These are phyloP conservation scores for Pyxicephalus adspersus DNA, from an alignment of 2,113 vertebrate species.

Conservation along the genomic window DNA sequence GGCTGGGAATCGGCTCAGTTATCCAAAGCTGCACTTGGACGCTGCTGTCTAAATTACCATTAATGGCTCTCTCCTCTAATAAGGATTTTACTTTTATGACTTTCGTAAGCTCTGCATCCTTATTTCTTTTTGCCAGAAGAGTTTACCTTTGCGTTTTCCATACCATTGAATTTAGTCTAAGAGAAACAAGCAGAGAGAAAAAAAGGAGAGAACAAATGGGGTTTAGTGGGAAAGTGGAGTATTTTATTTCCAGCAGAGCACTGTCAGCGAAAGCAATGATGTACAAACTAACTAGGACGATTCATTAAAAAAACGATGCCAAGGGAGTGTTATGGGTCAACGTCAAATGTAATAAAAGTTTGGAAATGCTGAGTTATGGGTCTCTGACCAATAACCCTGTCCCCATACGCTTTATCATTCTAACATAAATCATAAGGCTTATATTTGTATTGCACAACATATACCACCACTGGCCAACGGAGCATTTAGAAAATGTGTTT, in stretches of 20 bases:
- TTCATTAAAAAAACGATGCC: slow-evolving; percentile 54
- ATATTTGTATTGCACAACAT: slow-evolving; percentile 40
- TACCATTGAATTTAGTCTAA: slow-evolving; percentile 54
- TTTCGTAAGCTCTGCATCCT: slow-evolving; percentile 21
- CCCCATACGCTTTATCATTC: slow-evolving; percentile 46
- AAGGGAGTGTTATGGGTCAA: slow-evolving; percentile 52
- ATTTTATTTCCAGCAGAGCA: slow-evolving; percentile 47
- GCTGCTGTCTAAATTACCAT: slow-evolving; percentile 33
- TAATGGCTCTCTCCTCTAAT: slow-evolving; percentile 40
- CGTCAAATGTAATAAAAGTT: slow-evolving; percentile 48
- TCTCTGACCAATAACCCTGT: slow-evolving; percentile 51
- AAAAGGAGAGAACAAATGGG: slow-evolving; percentile 35
- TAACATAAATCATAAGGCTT: slow-evolving; percentile 40
- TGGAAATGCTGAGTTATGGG: slow-evolving; percentile 50
- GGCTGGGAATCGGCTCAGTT: slow-evolving; percentile 28
- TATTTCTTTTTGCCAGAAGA: slow-evolving; percentile 41
- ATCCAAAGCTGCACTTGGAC: slow-evolving; percentile 51
- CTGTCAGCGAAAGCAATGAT: slow-evolving; percentile 53
- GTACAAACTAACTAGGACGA: slow-evolving; percentile 53
- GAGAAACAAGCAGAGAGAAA: slow-evolving; percentile 31
- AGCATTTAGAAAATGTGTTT: slow-evolving; percentile 18
- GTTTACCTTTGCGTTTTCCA: slow-evolving; percentile 56
- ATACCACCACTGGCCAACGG: not conserved
- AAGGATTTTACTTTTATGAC: slow-evolving; percentile 48
- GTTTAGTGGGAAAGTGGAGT: slow-evolving; percentile 40